phyloP scores from a whole-genome alignment of 1,140 invertebrate genomes.

The Linepithema humile region DNA sequence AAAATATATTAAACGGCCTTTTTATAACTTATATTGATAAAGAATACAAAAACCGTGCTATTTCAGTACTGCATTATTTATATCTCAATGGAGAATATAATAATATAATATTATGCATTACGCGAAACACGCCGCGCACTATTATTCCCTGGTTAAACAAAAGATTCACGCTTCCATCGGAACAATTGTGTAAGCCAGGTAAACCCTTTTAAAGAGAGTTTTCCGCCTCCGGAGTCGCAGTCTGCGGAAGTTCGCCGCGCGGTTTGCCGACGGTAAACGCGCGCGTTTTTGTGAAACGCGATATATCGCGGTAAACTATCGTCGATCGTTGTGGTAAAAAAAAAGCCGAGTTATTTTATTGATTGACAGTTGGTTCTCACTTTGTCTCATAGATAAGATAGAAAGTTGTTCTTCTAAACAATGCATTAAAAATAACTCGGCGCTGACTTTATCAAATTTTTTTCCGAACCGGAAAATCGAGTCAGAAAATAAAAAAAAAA shows the following conservation, averaged over 20 bases:
- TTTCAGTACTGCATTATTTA: constrained; percentile 3
- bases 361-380: neutral
- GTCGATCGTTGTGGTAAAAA: neutral
- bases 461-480: too few relatives aligned
- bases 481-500: neutral
- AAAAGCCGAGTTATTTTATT: neutral
- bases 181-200: neutral
- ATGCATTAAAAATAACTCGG: neutral
- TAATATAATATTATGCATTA: neutral
- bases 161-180: neutral
- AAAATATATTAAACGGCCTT: neutral
- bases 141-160: neutral
- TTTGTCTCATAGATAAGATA: neutral
- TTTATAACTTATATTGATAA: neutral
- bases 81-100: neutral
- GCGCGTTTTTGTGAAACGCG: constrained; percentile 4
- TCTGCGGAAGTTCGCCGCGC: neutral
- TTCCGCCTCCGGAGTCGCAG: neutral
- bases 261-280: constrained; percentile 5
- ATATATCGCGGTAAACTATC: neutral
- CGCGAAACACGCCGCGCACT: neutral
- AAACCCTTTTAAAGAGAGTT: constrained; percentile 22
- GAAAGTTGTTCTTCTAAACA: neutral
- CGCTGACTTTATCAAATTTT: neutral
- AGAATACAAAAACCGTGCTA: too few relatives aligned